Percentiles rank a stretch among this genome's conserved stretches.
Evolutionary conservation across 2,113 vertebrate species (phyloP).

Genomic region (Zonotrichia leucophrys): DNA sequence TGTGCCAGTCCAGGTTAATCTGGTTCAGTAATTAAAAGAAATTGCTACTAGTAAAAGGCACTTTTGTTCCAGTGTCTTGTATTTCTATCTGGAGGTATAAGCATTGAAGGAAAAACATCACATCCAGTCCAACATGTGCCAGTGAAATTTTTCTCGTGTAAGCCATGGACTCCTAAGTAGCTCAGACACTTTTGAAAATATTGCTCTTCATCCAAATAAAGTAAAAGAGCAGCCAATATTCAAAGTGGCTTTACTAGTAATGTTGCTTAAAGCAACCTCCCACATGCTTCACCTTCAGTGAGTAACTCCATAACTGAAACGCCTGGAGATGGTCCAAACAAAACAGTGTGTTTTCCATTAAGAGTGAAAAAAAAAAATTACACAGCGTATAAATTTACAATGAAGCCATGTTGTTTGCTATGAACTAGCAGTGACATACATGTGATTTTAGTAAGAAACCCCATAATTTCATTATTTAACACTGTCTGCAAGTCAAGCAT

Average conservation of each 20-base stretch:
- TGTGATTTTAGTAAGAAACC: conserved; percentile 43
- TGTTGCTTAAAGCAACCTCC: conserved; percentile 40
- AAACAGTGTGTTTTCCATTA: conserved; percentile 58
- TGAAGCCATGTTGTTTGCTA: conserved; percentile 5
- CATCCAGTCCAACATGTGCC: background rate
- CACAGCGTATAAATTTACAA: conserved; percentile 10
- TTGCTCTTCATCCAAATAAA: conserved; percentile 42
- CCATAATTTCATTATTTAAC: conserved; percentile 22
- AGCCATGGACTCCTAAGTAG: background rate
- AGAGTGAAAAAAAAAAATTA: background rate
- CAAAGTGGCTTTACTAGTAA: conserved; percentile 20
- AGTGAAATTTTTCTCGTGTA: background rate
- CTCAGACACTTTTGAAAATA: conserved; percentile 28
- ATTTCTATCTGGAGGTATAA: background rate
- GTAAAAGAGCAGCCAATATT: conserved; percentile 42
- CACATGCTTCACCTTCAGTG: conserved; percentile 20
- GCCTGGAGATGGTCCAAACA: conserved; percentile 29
- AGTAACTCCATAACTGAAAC: conserved; percentile 4
- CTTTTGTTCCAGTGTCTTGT: background rate
- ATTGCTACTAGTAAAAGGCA: background rate
- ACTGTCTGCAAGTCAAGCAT: background rate
- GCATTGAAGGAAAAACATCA: background rate
- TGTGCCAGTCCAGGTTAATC: background rate
- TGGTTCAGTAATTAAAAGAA: background rate
- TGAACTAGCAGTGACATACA: conserved; percentile 10